Percentiles rank a stretch among this genome's conserved stretches.
Evolutionary conservation across 2,113 vertebrate genomes (phyloP).

Genomic region (Mugil cephalus): DNA sequence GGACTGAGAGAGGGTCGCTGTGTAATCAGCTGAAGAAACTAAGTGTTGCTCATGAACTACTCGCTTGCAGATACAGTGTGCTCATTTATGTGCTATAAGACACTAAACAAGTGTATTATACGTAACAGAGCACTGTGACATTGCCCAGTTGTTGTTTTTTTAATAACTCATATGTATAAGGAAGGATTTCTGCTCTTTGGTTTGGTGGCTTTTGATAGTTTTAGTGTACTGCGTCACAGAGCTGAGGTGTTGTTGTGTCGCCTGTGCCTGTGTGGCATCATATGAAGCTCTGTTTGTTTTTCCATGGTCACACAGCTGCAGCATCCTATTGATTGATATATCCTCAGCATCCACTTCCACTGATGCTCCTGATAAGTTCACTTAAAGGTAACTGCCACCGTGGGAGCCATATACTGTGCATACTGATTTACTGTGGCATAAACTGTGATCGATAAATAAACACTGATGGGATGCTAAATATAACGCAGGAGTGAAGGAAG

Average conservation of each 20-base stretch:
- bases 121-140: too few relatives aligned
- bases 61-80: background rate
- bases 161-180: too few relatives aligned
- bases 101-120: too few relatives aligned
- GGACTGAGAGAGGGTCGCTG: slow-evolving; percentile 18
- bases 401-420: background rate
- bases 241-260: background rate
- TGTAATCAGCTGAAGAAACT: slow-evolving; percentile 1
- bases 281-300: slow-evolving; percentile 51
- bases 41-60: background rate
- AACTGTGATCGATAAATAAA: background rate
- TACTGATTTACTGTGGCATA: background rate
- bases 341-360: slow-evolving; percentile 13
- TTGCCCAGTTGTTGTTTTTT: too few relatives aligned
- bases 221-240: too few relatives aligned
- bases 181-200: too few relatives aligned
- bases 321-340: slow-evolving; percentile 41
- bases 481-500: background rate
- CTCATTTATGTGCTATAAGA: background rate
- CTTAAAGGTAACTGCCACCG: slow-evolving; percentile 2
- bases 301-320: slow-evolving; percentile 50
- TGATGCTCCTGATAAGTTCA: background rate
- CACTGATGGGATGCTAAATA: background rate
- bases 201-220: too few relatives aligned
- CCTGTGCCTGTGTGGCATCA: background rate